Base-by-base conservation (phyloP, 2,888 invertebrate genomes). In the Spatulosminthurus flaviceps region DNA sequence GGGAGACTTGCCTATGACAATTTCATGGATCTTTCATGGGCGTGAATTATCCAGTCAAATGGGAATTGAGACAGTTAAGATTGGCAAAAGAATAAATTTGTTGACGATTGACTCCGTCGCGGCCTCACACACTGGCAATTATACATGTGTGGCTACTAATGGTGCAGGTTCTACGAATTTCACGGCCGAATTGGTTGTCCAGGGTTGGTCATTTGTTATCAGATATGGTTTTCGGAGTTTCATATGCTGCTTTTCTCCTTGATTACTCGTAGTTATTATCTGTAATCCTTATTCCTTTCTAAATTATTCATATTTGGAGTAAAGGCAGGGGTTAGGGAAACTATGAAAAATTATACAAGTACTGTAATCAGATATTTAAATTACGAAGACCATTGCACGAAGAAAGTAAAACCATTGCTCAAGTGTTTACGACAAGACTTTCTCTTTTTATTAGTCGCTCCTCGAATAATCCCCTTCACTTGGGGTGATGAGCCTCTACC, bases 401-500 rank as follows among this genome's bases (percentile, higher is more conserved):
- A n/a, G n/a, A n/a, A n/a, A n/a, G n/a, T n/a, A n/a, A n/a, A n/a
- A n/a, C n/a, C n/a, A n/a, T n/a, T n/a, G n/a, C n/a, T n/a, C n/a
- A n/a, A n/a, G n/a, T n/a, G n/a, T n/a, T 70, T 42, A n/a, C 51
- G 51, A 2, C 1, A 51, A 51, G 16, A 19, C 4, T 51, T 51
- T n/a, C n/a, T n/a, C n/a, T n/a, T 51, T 51, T 51, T 5, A 51
- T 11, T n/a, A 51, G 51, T 51, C 2, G 89, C 90, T 87, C 92
- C 92, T 83, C 90, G 91, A 89, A 91, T 92, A 87, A 90, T 90
- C 84, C 91, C 91, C 76, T 91, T 92, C 87, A 88, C 88, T 51
- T 51, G 51, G 86, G 90, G 91, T 75, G 85, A 85, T 79, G 86
- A 86, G n/a, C 51, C 86, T 75, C 82, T 86, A 74, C 84, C 83